phyloP scores from a whole-genome alignment of 2,888 invertebrate species.

The Andrena dorsata region DNA sequence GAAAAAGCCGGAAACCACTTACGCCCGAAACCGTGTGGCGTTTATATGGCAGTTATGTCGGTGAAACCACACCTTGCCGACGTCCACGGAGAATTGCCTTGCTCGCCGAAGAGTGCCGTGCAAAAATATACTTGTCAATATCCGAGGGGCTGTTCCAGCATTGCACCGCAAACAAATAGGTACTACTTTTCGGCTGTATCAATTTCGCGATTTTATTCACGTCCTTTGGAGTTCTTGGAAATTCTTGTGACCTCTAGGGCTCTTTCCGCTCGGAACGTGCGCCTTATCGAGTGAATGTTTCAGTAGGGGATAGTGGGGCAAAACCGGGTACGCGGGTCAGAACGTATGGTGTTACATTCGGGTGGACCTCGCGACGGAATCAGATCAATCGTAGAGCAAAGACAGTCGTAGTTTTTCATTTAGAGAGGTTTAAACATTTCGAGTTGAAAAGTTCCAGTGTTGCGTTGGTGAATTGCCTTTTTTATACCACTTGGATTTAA shows the following conservation, averaged over 20 bases:
- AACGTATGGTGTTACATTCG: too few species aligned
- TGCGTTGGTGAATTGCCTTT: too few species aligned
- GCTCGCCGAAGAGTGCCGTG: constrained; percentile 20
- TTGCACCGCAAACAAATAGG: background rate
- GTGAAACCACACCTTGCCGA: constrained; percentile 71
- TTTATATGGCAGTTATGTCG: constrained; percentile 76
- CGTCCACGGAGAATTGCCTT: constrained; percentile 51
- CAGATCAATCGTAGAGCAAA: too few species aligned
- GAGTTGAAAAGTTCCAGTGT: too few species aligned
- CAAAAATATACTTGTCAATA: constrained; percentile 39
- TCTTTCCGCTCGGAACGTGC: background rate
- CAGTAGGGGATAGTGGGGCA: too few species aligned
- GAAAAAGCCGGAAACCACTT: constrained; percentile 85
- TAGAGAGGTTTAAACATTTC: too few species aligned
- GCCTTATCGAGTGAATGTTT: background rate
- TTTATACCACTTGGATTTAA: too few species aligned
- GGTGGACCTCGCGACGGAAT: too few species aligned
- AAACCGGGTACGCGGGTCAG: too few species aligned
- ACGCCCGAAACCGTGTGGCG: constrained; percentile 78
- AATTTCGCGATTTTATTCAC: background rate
- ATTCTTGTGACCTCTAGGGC: background rate
- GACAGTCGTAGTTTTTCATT: too few species aligned
- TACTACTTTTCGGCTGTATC: background rate
- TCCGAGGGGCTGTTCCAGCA: background rate
- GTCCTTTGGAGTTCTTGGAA: too few species aligned